These are phyloP conservation scores for Ericerus pela DNA, from an alignment of 1,140 invertebrate species.

Conservation along the genomic window DNA sequence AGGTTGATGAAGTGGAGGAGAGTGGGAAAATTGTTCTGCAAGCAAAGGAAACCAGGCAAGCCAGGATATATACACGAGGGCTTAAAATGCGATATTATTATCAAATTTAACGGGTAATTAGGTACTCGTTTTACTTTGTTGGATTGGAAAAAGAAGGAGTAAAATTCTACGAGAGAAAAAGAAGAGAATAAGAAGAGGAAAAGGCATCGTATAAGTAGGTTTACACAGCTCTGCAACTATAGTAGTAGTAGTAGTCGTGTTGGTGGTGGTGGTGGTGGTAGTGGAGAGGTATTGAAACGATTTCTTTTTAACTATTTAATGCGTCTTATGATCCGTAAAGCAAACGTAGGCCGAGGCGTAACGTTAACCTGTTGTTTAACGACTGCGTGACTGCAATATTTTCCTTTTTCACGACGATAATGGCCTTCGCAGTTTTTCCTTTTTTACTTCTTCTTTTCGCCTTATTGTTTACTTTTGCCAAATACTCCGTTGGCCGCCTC, in stretches of 20 bases:
- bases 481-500: background rate
- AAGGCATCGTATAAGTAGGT: conserved; percentile 3
- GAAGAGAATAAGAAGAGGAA: conserved; percentile 3
- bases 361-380: conserved; percentile 6
- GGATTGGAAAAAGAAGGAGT: too few species aligned
- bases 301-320: conserved; percentile 6
- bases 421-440: too few species aligned
- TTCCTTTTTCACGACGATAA: background rate
- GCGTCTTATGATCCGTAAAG: conserved; percentile 10
- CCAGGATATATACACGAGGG: too few species aligned
- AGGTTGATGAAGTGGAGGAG: too few species aligned
- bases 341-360: background rate
- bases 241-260: too few species aligned
- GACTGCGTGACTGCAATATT: background rate
- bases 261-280: too few species aligned
- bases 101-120: conserved; percentile 12
- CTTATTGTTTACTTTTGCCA: background rate
- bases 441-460: background rate
- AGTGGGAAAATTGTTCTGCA: too few species aligned
- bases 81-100: conserved; percentile 9
- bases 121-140: conserved; percentile 1
- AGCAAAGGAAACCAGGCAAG: too few species aligned
- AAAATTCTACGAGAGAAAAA: too few species aligned
- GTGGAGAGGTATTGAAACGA: too few species aligned
- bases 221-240: conserved; percentile 1